Evolutionary conservation across 2,113 vertebrate genomes (phyloP).

Genomic region (Okapia johnstoni): DNA sequence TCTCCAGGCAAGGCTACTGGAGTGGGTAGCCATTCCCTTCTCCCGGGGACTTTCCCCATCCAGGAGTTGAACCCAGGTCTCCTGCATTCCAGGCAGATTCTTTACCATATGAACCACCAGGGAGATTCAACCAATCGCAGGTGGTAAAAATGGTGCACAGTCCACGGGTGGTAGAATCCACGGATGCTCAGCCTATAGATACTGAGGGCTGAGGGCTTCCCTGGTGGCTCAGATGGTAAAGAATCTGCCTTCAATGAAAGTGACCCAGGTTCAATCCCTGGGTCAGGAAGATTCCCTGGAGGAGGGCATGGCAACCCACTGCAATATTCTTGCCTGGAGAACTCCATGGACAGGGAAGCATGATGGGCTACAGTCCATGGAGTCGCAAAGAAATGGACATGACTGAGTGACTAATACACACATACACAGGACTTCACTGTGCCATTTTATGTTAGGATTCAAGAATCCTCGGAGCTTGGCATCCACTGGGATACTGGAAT

Average conservation of each 20-base stretch:
- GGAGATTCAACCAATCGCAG: background rate
- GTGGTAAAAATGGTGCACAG: background rate
- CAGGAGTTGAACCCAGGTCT: background rate
- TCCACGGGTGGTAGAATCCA: background rate
- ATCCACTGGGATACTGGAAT: background rate
- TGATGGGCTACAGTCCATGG: background rate
- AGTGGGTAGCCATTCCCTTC: background rate
- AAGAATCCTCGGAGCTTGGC: background rate
- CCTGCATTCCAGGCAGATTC: background rate
- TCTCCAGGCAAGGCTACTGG: background rate
- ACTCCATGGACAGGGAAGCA: background rate
- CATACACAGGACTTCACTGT: background rate
- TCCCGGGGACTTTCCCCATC: background rate
- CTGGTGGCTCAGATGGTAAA: background rate
- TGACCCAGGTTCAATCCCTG: background rate
- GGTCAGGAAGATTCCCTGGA: background rate
- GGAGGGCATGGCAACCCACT: background rate
- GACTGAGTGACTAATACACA: background rate
- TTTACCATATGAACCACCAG: background rate
- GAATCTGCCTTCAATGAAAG: background rate
- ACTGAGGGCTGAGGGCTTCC: background rate
- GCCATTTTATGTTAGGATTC: background rate
- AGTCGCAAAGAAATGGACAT: background rate
- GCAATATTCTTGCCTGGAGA: background rate
- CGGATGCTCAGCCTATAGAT: background rate